phyloP scores from a whole-genome alignment of 2,888 invertebrate genomes.

The Pandemis corylana region DNA sequence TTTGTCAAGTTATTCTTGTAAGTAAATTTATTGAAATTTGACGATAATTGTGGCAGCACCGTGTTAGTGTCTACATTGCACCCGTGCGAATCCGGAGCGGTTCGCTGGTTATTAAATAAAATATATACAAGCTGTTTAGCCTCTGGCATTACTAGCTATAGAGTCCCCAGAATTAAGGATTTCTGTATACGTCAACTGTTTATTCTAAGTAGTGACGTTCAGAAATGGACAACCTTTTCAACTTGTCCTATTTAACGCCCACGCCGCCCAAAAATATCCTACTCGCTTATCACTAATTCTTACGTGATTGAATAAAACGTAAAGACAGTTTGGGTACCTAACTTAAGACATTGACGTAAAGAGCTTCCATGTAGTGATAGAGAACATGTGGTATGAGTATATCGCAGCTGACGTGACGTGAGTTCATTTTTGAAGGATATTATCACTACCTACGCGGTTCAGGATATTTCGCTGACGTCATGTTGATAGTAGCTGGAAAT shows the following conservation, averaged over 20 bases:
- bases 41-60: too few species aligned
- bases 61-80: too few species aligned
- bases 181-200: too few species aligned
- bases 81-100: too few species aligned
- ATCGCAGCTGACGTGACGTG: neutral
- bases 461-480: neutral
- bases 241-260: constrained; percentile 29
- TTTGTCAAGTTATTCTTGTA: too few species aligned
- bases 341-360: constrained; percentile 22
- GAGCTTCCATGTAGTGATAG: constrained; percentile 8
- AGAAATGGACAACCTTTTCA: constrained; percentile 31
- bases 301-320: constrained; percentile 24
- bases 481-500: neutral
- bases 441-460: neutral
- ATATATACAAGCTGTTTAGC: too few species aligned
- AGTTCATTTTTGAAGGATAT: neutral
- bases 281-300: constrained; percentile 23
- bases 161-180: too few species aligned
- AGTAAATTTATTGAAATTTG: too few species aligned
- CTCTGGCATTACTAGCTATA: too few species aligned
- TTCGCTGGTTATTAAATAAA: too few species aligned
- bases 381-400: neutral
- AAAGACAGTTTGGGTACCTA: neutral
- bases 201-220: constrained; percentile 9
- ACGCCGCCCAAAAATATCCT: constrained; percentile 26